Evolutionary conservation across 2,888 invertebrate genomes (phyloP), one percentile per base, ranked within the genome.

Genomic region (Stenichneumon culpator): DNA sequence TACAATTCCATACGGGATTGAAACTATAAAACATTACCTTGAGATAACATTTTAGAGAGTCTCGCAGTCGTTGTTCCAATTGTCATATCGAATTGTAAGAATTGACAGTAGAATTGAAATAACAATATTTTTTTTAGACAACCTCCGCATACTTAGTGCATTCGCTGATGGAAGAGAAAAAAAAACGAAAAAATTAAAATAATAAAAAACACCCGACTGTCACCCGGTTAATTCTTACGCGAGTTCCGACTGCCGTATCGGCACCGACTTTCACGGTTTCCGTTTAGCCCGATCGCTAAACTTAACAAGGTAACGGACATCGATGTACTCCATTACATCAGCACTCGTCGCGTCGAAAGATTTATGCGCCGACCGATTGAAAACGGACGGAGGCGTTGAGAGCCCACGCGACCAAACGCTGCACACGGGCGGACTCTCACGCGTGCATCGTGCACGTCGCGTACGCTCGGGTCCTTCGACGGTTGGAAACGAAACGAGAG

Each of bases 341-440:
- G 32, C 28, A 32, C 19, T 32, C 57, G 39, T 28, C 22, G 25
- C 57, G 57, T 2, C 16, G 22, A 44, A 73, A 74, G 77, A 82
- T 84, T 87, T 86, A 87, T 86, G 60, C 73, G 39, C 68, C 28
- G 39, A 67, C 54, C 84, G 87, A 89, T 90, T 90, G 88, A 89
- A 90, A 90, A 89, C 89, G 88, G 84, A 90, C 75, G 83, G 47
- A 57, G 70, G 36, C 44, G 78, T 52, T 25, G 44, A 47, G 16
- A 52, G n/a, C 57, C 85, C 87, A 83, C 86, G 82, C 83, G 85
- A 86, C 60, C 28, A 5, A 16, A 7, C 60, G 16, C 16, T 16
- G 32, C 28, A 1, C 11, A 60, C 25, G 16, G 28, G 16, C 28
- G 69, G 44, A 52, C 54, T 54, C 67, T 60, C 50, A 25, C 79